phyloP scores from a whole-genome alignment of 2,113 vertebrate genomes.

The Malurus cyaneus region DNA sequence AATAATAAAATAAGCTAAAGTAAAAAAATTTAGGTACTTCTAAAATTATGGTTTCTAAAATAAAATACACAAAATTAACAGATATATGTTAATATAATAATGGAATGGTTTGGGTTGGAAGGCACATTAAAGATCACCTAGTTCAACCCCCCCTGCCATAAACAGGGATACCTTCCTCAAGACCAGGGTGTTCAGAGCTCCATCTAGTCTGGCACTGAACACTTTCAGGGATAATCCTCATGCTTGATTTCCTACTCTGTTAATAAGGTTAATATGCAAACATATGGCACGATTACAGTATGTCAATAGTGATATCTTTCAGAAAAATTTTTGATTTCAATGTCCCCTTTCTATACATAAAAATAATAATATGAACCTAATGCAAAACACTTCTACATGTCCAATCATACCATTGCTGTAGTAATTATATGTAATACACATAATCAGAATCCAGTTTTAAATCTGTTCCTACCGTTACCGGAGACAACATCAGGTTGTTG shows the following conservation, averaged over 20 bases:
- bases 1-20: neutral
- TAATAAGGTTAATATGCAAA: neutral
- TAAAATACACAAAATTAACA: neutral
- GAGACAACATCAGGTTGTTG: neutral
- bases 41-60: neutral
- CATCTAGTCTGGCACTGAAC: neutral
- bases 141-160: neutral
- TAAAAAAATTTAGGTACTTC: neutral
- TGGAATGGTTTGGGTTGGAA: neutral
- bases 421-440: neutral
- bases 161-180: neutral
- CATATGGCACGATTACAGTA: neutral
- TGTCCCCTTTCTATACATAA: neutral
- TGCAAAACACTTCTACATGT: neutral
- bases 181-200: neutral
- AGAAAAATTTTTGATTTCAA: neutral
- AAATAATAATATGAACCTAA: neutral
- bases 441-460: neutral
- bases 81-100: neutral
- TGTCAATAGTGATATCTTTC: neutral
- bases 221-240: neutral
- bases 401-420: neutral
- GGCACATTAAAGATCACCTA: too few relatives aligned
- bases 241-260: neutral
- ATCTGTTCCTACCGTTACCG: neutral